Evolutionary conservation across 2,888 invertebrate species (phyloP).

Genomic region (Dicyrtoma fusca): DNA sequence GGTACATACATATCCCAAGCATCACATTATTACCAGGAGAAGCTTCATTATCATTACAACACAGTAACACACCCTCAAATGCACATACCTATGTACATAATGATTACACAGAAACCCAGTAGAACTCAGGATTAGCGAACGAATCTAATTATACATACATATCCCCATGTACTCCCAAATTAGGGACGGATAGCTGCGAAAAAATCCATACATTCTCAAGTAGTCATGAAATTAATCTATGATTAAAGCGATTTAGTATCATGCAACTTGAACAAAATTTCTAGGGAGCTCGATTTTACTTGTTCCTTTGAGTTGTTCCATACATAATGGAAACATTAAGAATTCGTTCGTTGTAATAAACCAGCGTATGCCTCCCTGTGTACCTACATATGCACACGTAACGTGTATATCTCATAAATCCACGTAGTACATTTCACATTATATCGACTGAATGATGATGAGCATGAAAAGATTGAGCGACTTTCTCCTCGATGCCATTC

Average conservation of each 20-base stretch:
- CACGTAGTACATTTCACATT: no score
- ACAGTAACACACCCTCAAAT: no score
- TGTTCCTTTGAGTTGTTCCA: neutral
- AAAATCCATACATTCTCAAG: constrained; percentile 34
- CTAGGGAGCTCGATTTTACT: constrained; percentile 23
- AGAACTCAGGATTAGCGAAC: no score
- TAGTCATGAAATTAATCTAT: constrained; percentile 29
- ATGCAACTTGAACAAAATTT: constrained; percentile 13
- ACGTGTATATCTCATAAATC: neutral
- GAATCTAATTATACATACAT: neutral
- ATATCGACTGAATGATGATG: constrained; percentile 20
- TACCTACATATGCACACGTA: neutral
- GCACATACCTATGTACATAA: no score
- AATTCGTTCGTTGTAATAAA: neutral
- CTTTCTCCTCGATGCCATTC: constrained; percentile 36
- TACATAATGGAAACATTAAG: constrained; percentile 2
- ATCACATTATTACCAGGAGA: neutral
- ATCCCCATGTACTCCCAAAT: neutral
- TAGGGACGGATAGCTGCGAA: constrained; percentile 32
- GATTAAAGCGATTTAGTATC: constrained; percentile 23
- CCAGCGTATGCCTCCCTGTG: neutral
- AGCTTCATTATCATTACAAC: neutral
- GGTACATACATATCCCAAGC: neutral
- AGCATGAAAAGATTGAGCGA: constrained; percentile 33
- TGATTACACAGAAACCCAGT: no score